A percentile compares a stretch with the other conserved stretches of the same genome.
These are phyloP conservation scores for Diprion similis DNA, from an alignment of 1,140 invertebrate genomes.

Conservation along the genomic window DNA sequence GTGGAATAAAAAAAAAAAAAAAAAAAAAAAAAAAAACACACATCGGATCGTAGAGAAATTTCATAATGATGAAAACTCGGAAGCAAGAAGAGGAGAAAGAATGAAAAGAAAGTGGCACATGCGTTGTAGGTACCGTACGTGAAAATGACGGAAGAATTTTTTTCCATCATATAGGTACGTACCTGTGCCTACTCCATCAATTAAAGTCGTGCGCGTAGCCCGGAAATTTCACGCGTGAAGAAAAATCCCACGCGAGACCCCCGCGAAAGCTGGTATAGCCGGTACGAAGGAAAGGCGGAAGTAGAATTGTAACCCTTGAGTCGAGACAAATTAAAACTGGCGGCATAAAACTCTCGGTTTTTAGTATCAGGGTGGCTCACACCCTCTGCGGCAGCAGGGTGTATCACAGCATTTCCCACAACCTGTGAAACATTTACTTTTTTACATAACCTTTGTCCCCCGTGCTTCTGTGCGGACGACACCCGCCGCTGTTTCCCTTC, in stretches of 20 bases:
- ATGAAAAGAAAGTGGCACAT: no score
- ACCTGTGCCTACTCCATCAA: no score
- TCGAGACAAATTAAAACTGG: slow-evolving; percentile 7
- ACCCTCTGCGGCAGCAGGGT: background rate
- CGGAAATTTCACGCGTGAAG: background rate
- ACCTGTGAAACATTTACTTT: slow-evolving; percentile 21
- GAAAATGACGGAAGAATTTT: background rate
- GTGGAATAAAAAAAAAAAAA: background rate
- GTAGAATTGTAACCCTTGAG: slow-evolving; percentile 3
- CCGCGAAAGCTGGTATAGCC: background rate
- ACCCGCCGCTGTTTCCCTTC: background rate
- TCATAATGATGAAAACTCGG: background rate
- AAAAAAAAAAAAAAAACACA: background rate
- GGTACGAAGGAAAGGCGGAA: background rate
- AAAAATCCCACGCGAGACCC: background rate
- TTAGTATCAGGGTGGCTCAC: background rate
- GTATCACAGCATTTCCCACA: slow-evolving; percentile 20
- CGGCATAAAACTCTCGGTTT: background rate
- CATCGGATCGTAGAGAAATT: background rate
- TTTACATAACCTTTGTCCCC: background rate
- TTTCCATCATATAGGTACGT: background rate
- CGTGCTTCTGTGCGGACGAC: background rate
- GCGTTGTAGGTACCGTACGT: no score
- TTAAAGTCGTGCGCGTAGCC: no score
- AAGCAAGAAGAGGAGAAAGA: background rate